A percentile compares a stretch with the other conserved stretches of the same genome.
phyloP scores from a whole-genome alignment of 2,888 invertebrate species.

The Brachyptera risi region DNA sequence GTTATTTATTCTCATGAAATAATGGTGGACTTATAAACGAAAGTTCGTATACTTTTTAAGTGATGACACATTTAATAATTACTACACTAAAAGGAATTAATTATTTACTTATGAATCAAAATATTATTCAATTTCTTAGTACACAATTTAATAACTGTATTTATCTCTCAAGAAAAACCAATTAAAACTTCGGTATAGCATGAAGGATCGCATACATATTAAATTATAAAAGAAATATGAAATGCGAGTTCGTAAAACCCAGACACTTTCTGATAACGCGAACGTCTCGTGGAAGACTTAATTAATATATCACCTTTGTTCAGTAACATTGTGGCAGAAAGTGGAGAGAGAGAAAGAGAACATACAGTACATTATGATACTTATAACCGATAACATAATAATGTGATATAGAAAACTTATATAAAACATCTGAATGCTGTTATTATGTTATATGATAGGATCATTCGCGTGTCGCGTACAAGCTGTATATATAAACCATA shows the following conservation, averaged over 20 bases:
- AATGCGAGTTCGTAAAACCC: background rate
- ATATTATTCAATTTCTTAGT: slow-evolving; percentile 1
- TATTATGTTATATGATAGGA: no score
- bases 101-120: slow-evolving; percentile 17
- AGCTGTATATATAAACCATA: no score
- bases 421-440: no score
- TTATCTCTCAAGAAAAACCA: slow-evolving; percentile 20
- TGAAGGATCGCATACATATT: background rate
- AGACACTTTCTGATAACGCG: background rate
- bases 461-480: no score
- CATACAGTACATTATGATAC: no score
- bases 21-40: no score
- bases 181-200: slow-evolving; percentile 8
- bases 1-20: no score
- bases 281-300: background rate
- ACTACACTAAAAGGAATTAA: no score
- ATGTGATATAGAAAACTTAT: no score
- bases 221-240: background rate
- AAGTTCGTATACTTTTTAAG: background rate
- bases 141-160: slow-evolving; percentile 15
- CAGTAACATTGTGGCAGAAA: background rate
- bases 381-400: no score
- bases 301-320: background rate
- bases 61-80: slow-evolving; percentile 6
- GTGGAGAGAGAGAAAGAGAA: no score